These are phyloP conservation scores for Theodoxus fluviatilis DNA, from an alignment of 2,888 invertebrate species.

Conservation along the genomic window DNA sequence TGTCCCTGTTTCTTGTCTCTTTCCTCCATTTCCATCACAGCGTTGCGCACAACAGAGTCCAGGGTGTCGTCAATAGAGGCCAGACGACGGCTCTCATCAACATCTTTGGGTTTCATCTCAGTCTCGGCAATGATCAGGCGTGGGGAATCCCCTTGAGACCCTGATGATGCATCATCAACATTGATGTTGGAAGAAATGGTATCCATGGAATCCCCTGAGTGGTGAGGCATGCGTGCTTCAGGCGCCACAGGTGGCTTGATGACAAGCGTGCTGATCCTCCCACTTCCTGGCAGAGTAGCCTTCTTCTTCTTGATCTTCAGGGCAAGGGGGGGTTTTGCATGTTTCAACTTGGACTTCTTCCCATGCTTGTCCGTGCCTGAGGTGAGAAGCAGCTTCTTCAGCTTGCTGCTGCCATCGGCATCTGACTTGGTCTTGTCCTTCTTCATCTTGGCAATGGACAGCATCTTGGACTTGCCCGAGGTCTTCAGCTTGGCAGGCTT, in stretches of 20 bases:
- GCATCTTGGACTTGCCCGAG: not conserved
- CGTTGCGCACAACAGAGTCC: slow-evolving; percentile 31
- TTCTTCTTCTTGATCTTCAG: slow-evolving; percentile 4
- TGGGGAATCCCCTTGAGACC: slow-evolving; percentile 32
- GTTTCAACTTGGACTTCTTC: not conserved
- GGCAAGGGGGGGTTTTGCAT: not conserved
- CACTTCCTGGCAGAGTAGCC: no score
- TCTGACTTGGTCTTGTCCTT: slow-evolving; percentile 12
- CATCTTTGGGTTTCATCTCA: slow-evolving; percentile 30
- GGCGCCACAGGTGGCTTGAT: not conserved
- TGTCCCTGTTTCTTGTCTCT: slow-evolving; percentile 20
- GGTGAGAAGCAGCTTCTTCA: slow-evolving; percentile 31
- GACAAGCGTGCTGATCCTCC: no score
- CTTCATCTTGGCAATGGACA: slow-evolving; percentile 8
- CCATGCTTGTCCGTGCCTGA: no score
- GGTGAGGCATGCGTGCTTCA: no score
- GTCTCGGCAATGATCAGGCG: slow-evolving; percentile 33
- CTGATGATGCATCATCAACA: slow-evolving; percentile 25
- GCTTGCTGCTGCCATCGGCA: slow-evolving; percentile 19
- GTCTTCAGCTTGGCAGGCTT: slow-evolving; percentile 8
- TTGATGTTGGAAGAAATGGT: no score
- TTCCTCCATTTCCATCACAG: slow-evolving; percentile 12
- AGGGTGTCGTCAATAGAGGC: slow-evolving; percentile 34
- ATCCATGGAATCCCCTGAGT: no score
- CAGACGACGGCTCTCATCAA: slow-evolving; percentile 29